Percentiles rank a stretch among this genome's conserved stretches.
phyloP scores from a whole-genome alignment of 1,140 invertebrate species.

The Cyphomyrmex costatus region DNA sequence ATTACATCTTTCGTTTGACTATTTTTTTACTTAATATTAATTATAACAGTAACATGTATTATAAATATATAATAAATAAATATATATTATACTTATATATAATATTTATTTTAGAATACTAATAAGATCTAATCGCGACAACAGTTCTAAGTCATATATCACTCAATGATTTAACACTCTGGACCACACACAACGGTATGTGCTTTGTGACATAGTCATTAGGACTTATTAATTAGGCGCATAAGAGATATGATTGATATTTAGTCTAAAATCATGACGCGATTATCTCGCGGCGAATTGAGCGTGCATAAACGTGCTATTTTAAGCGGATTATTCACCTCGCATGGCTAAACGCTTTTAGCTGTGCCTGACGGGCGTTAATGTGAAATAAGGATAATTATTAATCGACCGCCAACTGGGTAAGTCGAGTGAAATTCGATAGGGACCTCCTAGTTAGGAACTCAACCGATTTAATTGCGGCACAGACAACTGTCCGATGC shows the following conservation, averaged over 20 bases:
- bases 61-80: background rate
- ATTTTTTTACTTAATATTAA: slow-evolving; percentile 9
- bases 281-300: slow-evolving; percentile 37
- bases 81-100: no score
- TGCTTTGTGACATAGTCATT: slow-evolving; percentile 34
- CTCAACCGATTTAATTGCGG: slow-evolving; percentile 48
- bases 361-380: background rate
- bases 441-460: slow-evolving; percentile 50
- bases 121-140: background rate
- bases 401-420: background rate
- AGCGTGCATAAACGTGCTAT: slow-evolving; percentile 10
- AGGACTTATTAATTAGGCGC: slow-evolving; percentile 62
- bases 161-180: background rate
- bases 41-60: background rate
- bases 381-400: slow-evolving; percentile 40
- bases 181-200: no score
- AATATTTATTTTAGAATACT: background rate
- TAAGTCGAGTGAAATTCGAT: slow-evolving; percentile 33
- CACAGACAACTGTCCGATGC: background rate
- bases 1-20: background rate
- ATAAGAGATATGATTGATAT: slow-evolving; percentile 42
- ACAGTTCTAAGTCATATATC: background rate
- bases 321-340: slow-evolving; percentile 24
- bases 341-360: slow-evolving; percentile 33
- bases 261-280: background rate